phyloP scores from a whole-genome alignment of 1,140 invertebrate genomes.

The Pogonomyrmex barbatus region DNA sequence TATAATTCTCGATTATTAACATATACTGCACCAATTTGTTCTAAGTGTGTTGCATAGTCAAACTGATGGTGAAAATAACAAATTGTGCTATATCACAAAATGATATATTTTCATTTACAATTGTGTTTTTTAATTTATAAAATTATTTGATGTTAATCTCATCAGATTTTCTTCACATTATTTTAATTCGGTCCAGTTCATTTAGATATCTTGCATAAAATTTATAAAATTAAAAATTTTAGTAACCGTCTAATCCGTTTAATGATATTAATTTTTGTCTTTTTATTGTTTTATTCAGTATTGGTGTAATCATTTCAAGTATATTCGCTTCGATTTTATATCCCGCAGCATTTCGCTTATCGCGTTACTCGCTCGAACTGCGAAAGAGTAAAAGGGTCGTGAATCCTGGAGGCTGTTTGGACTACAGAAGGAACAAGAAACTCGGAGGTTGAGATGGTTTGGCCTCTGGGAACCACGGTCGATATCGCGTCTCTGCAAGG shows the following conservation, averaged over 20 bases:
- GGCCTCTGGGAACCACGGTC: constrained; percentile 78
- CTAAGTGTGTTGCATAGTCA: background rate
- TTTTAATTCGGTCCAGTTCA: background rate
- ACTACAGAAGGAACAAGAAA: constrained; percentile 72
- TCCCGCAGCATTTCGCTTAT: constrained; percentile 39
- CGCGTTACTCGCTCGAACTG: constrained; percentile 50
- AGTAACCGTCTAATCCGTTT: background rate
- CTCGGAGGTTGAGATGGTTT: constrained; percentile 77
- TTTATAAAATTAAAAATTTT: constrained; percentile 27
- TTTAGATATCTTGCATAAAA: background rate
- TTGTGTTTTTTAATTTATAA: background rate
- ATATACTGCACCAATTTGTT: background rate
- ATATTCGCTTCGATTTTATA: constrained; percentile 47
- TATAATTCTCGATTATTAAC: background rate
- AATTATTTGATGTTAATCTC: background rate
- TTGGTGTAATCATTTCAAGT: constrained; percentile 9
- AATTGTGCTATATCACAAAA: background rate
- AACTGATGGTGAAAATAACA: background rate
- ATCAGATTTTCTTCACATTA: background rate
- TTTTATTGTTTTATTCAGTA: constrained; percentile 17
- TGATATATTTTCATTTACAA: background rate
- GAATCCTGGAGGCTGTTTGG: constrained; percentile 66
- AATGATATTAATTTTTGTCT: background rate
- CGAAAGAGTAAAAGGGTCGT: constrained; percentile 71
- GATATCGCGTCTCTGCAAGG: constrained; percentile 76